phyloP scores from a whole-genome alignment of 2,113 vertebrate species.

The Polyodon spathula region DNA sequence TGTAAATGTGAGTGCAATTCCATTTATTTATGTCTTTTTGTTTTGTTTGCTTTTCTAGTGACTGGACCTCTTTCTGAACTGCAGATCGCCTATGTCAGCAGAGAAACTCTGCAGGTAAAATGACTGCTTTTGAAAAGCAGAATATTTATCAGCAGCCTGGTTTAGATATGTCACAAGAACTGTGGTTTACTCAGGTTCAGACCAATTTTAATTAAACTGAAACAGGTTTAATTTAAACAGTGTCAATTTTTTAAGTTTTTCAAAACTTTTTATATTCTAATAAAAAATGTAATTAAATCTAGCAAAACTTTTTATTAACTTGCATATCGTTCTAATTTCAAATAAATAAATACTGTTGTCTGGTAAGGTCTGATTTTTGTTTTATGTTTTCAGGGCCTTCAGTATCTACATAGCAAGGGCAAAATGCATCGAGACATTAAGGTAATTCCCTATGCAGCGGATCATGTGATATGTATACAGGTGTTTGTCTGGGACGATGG shows the following conservation, averaged over 20 bases:
- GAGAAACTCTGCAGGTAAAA: constrained; percentile 90
- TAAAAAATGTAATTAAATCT: no score
- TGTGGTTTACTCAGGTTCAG: no score
- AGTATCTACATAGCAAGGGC: constrained; percentile 86
- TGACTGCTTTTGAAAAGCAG: neutral
- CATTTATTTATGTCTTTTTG: constrained; percentile 12
- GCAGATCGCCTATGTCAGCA: constrained; percentile 90
- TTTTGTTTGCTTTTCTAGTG: constrained; percentile 54
- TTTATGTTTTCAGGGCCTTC: constrained; percentile 69
- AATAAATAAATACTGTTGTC: neutral
- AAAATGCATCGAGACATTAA: constrained; percentile 99
- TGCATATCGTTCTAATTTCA: neutral
- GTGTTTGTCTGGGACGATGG: no score
- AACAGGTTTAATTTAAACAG: no score
- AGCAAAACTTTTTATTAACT: no score
- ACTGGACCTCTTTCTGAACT: constrained; percentile 88
- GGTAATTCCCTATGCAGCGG: constrained; percentile 50
- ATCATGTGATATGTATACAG: neutral
- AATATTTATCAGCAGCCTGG: no score
- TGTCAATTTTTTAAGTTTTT: no score
- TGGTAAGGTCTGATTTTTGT: rapidly evolving
- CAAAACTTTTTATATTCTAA: no score
- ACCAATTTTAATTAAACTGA: no score
- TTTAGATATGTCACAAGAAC: no score
- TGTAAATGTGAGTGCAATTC: neutral